These are phyloP conservation scores for Cardiocondyla obscurior DNA, from an alignment of 1,140 invertebrate species.

Conservation along the genomic window DNA sequence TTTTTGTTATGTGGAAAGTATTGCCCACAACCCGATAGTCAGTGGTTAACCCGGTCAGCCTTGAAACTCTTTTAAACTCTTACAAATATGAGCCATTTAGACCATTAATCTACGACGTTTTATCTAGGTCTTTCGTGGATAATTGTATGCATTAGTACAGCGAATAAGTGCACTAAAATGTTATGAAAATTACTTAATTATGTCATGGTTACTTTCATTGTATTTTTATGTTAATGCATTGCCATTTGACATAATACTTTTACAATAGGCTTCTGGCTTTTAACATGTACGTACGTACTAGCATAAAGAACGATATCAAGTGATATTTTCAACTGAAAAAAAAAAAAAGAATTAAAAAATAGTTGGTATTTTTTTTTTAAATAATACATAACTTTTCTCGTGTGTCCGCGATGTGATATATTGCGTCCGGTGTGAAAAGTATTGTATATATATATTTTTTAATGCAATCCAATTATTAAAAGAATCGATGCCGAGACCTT, in stretches of 20 bases:
- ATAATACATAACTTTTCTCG: not conserved
- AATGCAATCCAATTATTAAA: not conserved
- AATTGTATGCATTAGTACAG: not conserved
- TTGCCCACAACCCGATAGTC: not conserved
- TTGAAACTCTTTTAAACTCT: slow-evolving; percentile 1
- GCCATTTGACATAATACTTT: too few species aligned
- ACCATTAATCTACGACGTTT: not conserved
- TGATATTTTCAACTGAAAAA: not conserved
- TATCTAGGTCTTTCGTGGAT: not conserved
- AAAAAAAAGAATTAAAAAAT: too few species aligned
- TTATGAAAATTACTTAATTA: too few species aligned
- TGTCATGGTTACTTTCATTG: too few species aligned
- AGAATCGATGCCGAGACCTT: not conserved
- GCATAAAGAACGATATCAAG: too few species aligned
- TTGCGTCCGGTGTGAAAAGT: too few species aligned
- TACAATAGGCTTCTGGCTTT: too few species aligned
- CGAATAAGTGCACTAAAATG: not conserved
- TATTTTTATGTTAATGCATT: too few species aligned
- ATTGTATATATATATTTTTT: not conserved
- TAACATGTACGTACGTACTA: too few species aligned
- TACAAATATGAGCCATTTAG: not conserved
- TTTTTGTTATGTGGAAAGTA: slow-evolving; percentile 33
- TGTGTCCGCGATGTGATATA: too few species aligned
- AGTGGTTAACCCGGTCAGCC: not conserved
- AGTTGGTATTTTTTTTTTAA: too few species aligned